Conservation (phyloP, 1,140 invertebrate species). For the Trachelipus rathkii region DNA sequence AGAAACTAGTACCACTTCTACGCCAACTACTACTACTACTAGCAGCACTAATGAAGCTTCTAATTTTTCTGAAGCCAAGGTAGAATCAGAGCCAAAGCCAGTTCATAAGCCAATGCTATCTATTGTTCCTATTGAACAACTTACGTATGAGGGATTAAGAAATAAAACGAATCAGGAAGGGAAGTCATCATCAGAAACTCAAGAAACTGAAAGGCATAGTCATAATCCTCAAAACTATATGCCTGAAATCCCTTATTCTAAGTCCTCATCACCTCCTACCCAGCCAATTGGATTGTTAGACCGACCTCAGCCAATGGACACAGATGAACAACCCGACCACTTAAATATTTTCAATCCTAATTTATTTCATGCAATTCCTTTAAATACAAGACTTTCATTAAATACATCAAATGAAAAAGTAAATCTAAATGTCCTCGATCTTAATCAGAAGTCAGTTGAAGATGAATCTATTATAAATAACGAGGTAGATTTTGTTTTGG, state of each 20-base stretch:
- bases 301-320: too few species aligned
- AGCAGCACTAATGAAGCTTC: background rate
- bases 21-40: background rate
- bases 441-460: background rate
- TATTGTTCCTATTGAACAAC: background rate
- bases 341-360: background rate
- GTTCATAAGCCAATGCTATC: conserved; percentile 3
- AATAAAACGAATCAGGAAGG: background rate
- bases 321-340: background rate
- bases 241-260: too few species aligned
- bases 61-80: background rate
- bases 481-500: background rate
- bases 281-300: too few species aligned
- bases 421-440: background rate
- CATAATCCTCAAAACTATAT: too few species aligned
- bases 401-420: background rate
- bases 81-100: background rate
- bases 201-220: too few species aligned
- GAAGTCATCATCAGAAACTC: background rate
- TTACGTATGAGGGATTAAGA: background rate
- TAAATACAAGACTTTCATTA: background rate
- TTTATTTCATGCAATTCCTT: background rate
- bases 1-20: background rate
- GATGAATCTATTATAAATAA: background rate
- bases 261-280: too few species aligned